These are phyloP conservation scores for Muscidifurax raptorellus DNA, from an alignment of 1,140 invertebrate species.

Conservation along the genomic window DNA sequence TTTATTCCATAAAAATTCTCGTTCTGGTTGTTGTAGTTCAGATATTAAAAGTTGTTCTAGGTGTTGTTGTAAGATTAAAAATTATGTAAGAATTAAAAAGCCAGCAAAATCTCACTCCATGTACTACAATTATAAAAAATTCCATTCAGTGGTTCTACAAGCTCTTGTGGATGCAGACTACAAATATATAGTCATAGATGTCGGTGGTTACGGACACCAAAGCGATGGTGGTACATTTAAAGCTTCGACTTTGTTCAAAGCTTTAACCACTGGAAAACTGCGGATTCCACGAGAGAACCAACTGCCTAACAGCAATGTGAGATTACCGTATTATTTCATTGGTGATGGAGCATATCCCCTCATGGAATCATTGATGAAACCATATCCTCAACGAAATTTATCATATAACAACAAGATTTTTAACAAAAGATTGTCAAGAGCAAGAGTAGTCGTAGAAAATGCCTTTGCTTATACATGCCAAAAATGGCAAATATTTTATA, in stretches of 20 bases:
- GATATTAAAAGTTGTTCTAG: too few relatives aligned
- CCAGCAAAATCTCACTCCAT: background rate
- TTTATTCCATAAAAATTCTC: too few relatives aligned
- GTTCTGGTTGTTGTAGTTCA: too few relatives aligned
- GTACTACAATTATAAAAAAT: constrained; percentile 70
- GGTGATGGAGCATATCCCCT: constrained; percentile 72
- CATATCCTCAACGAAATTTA: constrained; percentile 62
- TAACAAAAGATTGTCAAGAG: constrained; percentile 69
- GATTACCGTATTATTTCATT: constrained; percentile 59
- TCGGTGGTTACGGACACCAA: constrained; percentile 63
- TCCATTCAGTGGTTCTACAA: constrained; percentile 62
- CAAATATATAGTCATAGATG: constrained; percentile 64
- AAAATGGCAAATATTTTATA: constrained; percentile 8
- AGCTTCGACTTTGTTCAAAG: constrained; percentile 54
- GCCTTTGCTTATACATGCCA: constrained; percentile 61
- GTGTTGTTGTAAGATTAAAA: constrained; percentile 60
- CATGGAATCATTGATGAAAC: constrained; percentile 66
- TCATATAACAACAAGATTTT: constrained; percentile 60
- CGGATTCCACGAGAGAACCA: constrained; percentile 58
- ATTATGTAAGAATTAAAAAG: constrained; percentile 57
- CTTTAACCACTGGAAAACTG: constrained; percentile 56
- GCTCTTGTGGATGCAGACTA: constrained; percentile 65
- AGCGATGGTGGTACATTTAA: constrained; percentile 67
- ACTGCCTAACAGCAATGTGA: constrained; percentile 25
- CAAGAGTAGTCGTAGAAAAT: constrained; percentile 68